A percentile compares a stretch with the other conserved stretches of the same genome.
These are phyloP conservation scores for Punctoribates punctum DNA, from an alignment of 2,888 invertebrate genomes.

Conservation along the genomic window DNA sequence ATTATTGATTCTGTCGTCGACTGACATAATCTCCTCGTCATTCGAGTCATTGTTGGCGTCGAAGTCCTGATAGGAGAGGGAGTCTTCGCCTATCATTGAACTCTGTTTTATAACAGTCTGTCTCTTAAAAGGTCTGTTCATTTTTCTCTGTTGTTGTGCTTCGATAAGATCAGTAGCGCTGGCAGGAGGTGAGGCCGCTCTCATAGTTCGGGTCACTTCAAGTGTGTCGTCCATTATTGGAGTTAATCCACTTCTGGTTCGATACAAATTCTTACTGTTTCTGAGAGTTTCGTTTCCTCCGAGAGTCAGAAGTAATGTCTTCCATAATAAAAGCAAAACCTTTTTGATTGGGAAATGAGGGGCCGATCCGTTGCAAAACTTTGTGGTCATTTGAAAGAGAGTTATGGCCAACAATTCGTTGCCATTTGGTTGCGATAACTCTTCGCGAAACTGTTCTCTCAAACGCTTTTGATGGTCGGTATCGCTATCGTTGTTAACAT, in stretches of 20 bases:
- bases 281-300: constrained; percentile 84
- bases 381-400: constrained; percentile 89
- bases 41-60: constrained; percentile 62
- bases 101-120: constrained; percentile 81
- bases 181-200: constrained; percentile 90
- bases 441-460: constrained; percentile 44
- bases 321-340: constrained; percentile 90
- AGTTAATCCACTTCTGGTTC: constrained; percentile 66
- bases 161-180: constrained; percentile 84
- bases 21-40: constrained; percentile 55
- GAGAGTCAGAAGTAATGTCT: constrained; percentile 79
- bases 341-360: constrained; percentile 99
- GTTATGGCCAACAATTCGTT: constrained; percentile 84
- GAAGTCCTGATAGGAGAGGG: constrained; percentile 55
- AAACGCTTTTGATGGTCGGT: constrained; percentile 47
- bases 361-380: constrained; percentile 89
- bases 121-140: constrained; percentile 60
- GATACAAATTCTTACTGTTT: constrained; percentile 63
- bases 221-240: constrained; percentile 85
- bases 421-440: constrained; percentile 57
- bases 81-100: constrained; percentile 70
- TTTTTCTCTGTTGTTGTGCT: constrained; percentile 73
- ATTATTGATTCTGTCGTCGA: constrained; percentile 52
- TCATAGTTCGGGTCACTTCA: constrained; percentile 87
- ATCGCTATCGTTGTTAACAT: constrained; percentile 55